Evolutionary conservation across 2,797 vertebrate species (phyloP).

Genomic region (Enteromius radiatus): DNA sequence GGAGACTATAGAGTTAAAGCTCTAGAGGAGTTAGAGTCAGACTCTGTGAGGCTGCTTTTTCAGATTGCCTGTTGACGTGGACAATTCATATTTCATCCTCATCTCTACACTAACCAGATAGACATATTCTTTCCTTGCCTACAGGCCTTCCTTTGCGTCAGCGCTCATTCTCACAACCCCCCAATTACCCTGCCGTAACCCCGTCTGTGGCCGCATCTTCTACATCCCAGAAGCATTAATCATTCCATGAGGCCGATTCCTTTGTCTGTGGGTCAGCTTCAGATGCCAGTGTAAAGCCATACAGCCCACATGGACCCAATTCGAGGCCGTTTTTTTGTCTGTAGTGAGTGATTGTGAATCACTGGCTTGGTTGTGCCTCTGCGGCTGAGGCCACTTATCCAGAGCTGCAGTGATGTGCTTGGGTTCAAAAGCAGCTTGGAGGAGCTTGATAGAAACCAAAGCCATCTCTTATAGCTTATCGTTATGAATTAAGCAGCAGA

Average conservation of each 20-base stretch:
- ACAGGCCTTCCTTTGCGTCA: neutral
- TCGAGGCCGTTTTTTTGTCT: slow-evolving; percentile 24
- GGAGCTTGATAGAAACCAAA: slow-evolving; percentile 24
- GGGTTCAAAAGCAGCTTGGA: slow-evolving; percentile 4
- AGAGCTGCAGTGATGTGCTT: slow-evolving; percentile 18
- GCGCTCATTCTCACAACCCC: slow-evolving; percentile 38
- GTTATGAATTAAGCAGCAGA: slow-evolving; percentile 6
- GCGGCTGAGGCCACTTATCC: slow-evolving; percentile 26
- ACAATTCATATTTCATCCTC: slow-evolving; percentile 35
- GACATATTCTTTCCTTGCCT: slow-evolving; percentile 41
- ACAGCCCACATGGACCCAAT: slow-evolving; percentile 45
- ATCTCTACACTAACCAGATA: slow-evolving; percentile 40
- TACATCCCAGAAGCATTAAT: slow-evolving; percentile 34
- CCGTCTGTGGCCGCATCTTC: slow-evolving; percentile 34
- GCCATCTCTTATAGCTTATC: slow-evolving; percentile 24
- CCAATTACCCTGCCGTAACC: slow-evolving; percentile 39
- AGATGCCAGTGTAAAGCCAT: slow-evolving; percentile 49
- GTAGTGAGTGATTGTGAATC: slow-evolving; percentile 30
- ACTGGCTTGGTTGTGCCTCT: slow-evolving; percentile 19
- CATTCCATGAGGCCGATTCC: slow-evolving; percentile 42
- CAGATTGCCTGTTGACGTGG: slow-evolving; percentile 49
- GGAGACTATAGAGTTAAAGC: too few species aligned
- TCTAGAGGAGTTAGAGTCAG: neutral
- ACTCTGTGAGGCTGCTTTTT: slow-evolving; percentile 17
- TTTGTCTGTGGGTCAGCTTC: slow-evolving; percentile 44